Percentiles rank a stretch among this genome's conserved stretches.
Conservation (phyloP, 2,113 vertebrate genomes). For the Perca fluviatilis region DNA sequence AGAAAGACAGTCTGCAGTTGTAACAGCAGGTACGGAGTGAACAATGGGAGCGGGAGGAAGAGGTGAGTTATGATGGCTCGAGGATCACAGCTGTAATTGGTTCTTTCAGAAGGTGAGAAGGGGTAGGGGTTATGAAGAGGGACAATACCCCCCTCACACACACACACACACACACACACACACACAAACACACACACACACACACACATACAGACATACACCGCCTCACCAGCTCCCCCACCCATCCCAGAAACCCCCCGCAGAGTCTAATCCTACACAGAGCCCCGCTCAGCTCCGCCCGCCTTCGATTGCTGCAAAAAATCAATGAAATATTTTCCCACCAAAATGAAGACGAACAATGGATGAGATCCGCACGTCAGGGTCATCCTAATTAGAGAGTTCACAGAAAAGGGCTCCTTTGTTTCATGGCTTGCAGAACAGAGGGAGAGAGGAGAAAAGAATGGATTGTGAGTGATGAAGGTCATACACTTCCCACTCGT, state of each 20-base stretch:
- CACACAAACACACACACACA: conserved; percentile 8
- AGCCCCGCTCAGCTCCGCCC: conserved; percentile 73
- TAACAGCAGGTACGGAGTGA: conserved; percentile 22
- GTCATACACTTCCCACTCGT: conserved; percentile 67
- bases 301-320: conserved; percentile 79
- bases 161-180: conserved; percentile 16
- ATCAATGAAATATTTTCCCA: conserved; percentile 89
- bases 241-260: conserved; percentile 75
- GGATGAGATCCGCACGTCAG: conserved; percentile 72
- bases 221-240: conserved; percentile 33
- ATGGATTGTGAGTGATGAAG: conserved; percentile 69
- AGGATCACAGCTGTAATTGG: conserved; percentile 69
- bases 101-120: conserved; percentile 57
- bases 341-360: conserved; percentile 83
- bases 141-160: conserved; percentile 27
- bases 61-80: conserved; percentile 53
- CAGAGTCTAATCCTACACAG: conserved; percentile 84
- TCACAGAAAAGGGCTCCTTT: conserved; percentile 76
- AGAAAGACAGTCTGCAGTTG: conserved; percentile 11
- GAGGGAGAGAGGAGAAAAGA: conserved; percentile 43
- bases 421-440: conserved; percentile 57
- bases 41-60: conserved; percentile 45
- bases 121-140: conserved; percentile 52
- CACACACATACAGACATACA: conserved; percentile 23
- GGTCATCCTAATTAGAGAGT: conserved; percentile 84